Conservation (phyloP, 2,113 vertebrate genomes). For the Gallinago undulata region DNA sequence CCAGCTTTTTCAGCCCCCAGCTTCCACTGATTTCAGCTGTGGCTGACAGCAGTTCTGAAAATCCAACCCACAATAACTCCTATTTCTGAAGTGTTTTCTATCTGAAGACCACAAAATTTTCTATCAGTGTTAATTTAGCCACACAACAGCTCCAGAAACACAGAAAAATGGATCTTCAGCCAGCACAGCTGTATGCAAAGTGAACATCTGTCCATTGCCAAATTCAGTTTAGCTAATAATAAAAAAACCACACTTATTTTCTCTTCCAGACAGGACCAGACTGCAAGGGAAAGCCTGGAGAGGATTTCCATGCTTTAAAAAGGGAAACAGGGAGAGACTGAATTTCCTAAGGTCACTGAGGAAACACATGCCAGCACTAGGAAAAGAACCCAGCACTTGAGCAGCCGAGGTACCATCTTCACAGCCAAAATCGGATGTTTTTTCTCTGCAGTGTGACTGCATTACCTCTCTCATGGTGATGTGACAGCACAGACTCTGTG, state of each 20-base stretch:
- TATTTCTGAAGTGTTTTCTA: constrained; percentile 23
- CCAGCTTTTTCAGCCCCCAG: background rate
- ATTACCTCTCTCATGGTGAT: background rate
- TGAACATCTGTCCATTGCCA: constrained; percentile 66
- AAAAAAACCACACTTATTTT: constrained; percentile 6
- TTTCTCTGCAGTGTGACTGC: background rate
- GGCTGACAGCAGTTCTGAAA: constrained; percentile 23
- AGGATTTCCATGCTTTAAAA: constrained; percentile 48
- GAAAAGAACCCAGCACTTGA: background rate
- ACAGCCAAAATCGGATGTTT: background rate
- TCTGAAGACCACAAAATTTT: constrained; percentile 35
- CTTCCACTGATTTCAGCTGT: constrained; percentile 24
- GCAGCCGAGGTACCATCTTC: background rate
- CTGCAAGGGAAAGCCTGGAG: constrained; percentile 25
- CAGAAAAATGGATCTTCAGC: constrained; percentile 49
- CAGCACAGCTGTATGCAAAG: constrained; percentile 70
- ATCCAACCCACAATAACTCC: background rate
- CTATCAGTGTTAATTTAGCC: constrained; percentile 16
- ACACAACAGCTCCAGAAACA: constrained; percentile 31
- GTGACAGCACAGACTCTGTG: background rate
- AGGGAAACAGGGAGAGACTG: constrained; percentile 12
- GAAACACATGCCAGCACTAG: accelerated
- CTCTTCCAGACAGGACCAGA: constrained; percentile 29
- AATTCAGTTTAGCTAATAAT: constrained; percentile 58
- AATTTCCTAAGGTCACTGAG: constrained; percentile 28